Evolutionary conservation across 92 coral and sea anemone genomes (phyloP).

Genomic region (Nematostella vectensis): DNA sequence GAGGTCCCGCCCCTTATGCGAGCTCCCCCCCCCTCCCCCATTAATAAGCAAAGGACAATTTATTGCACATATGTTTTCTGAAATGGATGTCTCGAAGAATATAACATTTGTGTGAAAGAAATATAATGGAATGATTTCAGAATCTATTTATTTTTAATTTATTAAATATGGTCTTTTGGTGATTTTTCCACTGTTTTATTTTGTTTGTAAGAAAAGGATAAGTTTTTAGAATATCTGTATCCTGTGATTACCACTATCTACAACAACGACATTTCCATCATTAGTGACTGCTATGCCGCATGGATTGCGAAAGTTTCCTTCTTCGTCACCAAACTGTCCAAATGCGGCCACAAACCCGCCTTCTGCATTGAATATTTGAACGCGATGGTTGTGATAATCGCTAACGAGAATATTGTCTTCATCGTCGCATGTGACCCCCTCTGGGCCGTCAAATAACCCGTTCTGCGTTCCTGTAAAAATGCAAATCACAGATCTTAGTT

Average conservation of each 20-base stretch:
- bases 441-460: constrained; percentile 94
- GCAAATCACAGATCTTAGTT: no score
- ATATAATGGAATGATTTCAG: no score
- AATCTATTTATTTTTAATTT: no score
- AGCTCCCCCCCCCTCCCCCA: no score
- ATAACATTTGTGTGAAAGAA: no score
- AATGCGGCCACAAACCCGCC: constrained; percentile 70
- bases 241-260: constrained; percentile 87
- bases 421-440: constrained; percentile 87
- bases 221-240: constrained; percentile 80
- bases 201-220: no score
- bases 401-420: constrained; percentile 90
- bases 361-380: constrained; percentile 67
- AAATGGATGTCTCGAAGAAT: no score
- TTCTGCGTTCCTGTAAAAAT: constrained; percentile 61
- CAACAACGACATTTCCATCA: constrained; percentile 79
- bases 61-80: no score
- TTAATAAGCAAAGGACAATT: no score
- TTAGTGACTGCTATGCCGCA: constrained; percentile 90
- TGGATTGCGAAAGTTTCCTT: constrained; percentile 85
- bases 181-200: no score
- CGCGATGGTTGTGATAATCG: constrained; percentile 93
- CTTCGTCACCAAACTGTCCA: constrained; percentile 82
- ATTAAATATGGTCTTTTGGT: no score
- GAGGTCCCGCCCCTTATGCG: no score